phyloP scores from a whole-genome alignment of 2,888 invertebrate species.

The Dromius quadrimaculatus region DNA sequence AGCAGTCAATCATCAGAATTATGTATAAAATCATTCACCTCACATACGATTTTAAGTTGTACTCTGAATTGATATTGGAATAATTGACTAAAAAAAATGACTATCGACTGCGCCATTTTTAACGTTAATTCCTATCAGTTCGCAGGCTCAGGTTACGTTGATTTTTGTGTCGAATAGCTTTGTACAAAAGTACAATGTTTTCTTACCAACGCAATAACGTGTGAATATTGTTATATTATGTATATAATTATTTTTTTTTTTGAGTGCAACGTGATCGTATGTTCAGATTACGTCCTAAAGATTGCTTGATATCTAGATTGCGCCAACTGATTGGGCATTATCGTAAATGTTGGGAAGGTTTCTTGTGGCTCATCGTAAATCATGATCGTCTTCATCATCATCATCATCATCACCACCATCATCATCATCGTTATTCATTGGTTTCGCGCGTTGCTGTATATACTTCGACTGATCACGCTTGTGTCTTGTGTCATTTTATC shows the following conservation, averaged over 20 bases:
- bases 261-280: slow-evolving; percentile 27
- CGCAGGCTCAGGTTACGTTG: slow-evolving; percentile 43
- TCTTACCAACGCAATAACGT: slow-evolving; percentile 43
- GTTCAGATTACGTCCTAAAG: slow-evolving; percentile 1
- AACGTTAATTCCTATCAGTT: slow-evolving; percentile 16
- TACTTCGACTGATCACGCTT: slow-evolving; percentile 23
- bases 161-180: slow-evolving; percentile 32
- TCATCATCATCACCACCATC: not conserved
- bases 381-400: not conserved
- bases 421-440: slow-evolving; percentile 1
- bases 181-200: slow-evolving; percentile 25
- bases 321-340: slow-evolving; percentile 51
- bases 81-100: no score
- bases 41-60: slow-evolving; percentile 46
- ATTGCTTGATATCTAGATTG: slow-evolving; percentile 53
- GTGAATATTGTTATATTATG: slow-evolving; percentile 40
- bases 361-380: slow-evolving; percentile 34
- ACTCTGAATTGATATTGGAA: slow-evolving; percentile 34
- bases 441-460: slow-evolving; percentile 19
- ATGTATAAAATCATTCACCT: slow-evolving; percentile 22
- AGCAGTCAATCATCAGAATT: slow-evolving; percentile 16
- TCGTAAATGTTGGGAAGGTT: slow-evolving; percentile 52
- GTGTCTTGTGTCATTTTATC: slow-evolving; percentile 23
- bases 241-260: slow-evolving; percentile 32
- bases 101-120: not conserved